Base-by-base conservation (phyloP, 2,113 vertebrate species). In the Pterocles gutturalis region DNA sequence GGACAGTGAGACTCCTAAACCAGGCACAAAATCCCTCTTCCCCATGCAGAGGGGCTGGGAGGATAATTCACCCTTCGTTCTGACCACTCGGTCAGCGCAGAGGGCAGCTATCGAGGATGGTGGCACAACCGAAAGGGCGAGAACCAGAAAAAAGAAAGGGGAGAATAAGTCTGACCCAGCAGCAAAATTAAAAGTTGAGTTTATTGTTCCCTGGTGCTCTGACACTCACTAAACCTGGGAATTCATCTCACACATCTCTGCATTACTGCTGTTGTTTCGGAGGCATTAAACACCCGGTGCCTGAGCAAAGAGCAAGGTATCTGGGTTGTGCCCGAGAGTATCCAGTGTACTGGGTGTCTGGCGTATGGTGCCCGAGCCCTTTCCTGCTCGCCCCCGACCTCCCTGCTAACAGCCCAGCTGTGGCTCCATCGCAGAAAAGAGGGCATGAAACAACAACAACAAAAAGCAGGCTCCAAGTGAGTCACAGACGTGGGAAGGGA, bases 231-330 rank as follows among this genome's bases (percentile, higher is more conserved):
- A 66, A 70, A 96, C 54, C 38, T 70, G 41, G 53, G 86, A 91
- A 82, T 95, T 84, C 29, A 48, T 86, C 81, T 95, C 72, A 54
- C 8, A 4, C 31, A 75, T 79, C 78, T 93, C 78, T 94, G 69
- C 89, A 61, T 95, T 72, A 73, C 89, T 90, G 92, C 88, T 96
- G 90, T 83, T 11, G 16, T 88, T 94, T 91, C 72, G 65, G 58
- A 83, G 86, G 86, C 88, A 81, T 83, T 77, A 87, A 91, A 94
- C 87, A 87, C 61, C 71, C 55, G 8, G 41, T 24, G 34, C 55
- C 62, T 78, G 81, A 78, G 87, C 86, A 92, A 77, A 88, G 75
- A 83, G 61, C 72, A 81, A 84, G 86, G 75, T 88, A 90, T 88
- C 96, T 95, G 89, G 45, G 81, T 55, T 92, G 64, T 83, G 41